Conservation (phyloP, 2,888 invertebrate species). For the Chalcosyrphus nemorum region DNA sequence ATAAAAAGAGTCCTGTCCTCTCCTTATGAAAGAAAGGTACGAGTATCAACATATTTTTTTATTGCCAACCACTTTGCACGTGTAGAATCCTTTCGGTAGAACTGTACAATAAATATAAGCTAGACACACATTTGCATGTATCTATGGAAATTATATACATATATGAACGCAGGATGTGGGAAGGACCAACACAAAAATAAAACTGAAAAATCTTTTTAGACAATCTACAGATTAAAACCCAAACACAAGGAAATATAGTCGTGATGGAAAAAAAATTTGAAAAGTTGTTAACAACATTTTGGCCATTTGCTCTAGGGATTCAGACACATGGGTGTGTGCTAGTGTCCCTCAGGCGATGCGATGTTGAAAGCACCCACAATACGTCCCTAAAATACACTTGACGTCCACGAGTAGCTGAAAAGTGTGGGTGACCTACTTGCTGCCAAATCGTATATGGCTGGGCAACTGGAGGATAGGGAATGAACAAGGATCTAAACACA, state of each 20-base stretch:
- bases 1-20: not conserved
- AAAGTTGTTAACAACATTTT: slow-evolving; percentile 45
- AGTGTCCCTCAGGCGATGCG: slow-evolving; percentile 3
- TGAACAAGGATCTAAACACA: slow-evolving; percentile 8
- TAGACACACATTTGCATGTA: not conserved
- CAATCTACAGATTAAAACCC: slow-evolving; percentile 38
- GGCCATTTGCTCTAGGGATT: slow-evolving; percentile 12
- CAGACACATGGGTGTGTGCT: not conserved
- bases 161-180: not conserved
- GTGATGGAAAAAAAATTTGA: not conserved
- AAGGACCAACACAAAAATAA: not conserved
- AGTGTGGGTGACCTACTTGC: not conserved
- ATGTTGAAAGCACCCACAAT: slow-evolving; percentile 2
- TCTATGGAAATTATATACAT: not conserved
- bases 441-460: slow-evolving; percentile 13
- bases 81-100: not conserved
- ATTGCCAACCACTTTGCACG: not conserved
- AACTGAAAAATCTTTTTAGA: slow-evolving; percentile 24
- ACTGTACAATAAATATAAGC: not conserved
- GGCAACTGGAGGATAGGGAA: not conserved
- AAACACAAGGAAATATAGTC: slow-evolving; percentile 20
- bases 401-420: slow-evolving; percentile 6
- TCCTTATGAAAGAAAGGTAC: not conserved
- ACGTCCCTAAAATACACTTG: slow-evolving; percentile 21
- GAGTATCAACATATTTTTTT: not conserved